Evolutionary conservation across 2,888 invertebrate genomes (phyloP).

Genomic region (Cheilosia grossa): DNA sequence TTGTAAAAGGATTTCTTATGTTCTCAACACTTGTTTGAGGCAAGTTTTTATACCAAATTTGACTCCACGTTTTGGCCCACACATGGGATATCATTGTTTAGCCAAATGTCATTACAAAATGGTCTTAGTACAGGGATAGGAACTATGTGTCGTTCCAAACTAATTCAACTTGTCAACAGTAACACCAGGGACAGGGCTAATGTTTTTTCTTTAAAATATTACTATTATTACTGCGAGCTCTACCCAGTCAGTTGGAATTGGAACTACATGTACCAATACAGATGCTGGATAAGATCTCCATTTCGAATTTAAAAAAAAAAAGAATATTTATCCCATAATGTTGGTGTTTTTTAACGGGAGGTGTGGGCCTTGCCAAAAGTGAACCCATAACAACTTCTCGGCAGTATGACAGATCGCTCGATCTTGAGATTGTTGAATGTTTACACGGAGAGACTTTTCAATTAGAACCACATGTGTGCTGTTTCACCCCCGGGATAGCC

Average conservation of each 20-base stretch:
- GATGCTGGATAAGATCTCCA: constrained; percentile 12
- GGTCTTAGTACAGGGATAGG: too few species aligned
- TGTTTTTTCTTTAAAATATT: neutral
- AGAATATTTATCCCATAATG: constrained; percentile 17
- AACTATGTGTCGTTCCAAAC: neutral
- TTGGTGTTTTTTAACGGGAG: constrained; percentile 14
- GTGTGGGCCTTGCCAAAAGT: constrained; percentile 30
- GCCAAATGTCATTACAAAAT: too few species aligned
- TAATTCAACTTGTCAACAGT: constrained; percentile 24
- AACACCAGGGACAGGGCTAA: constrained; percentile 9
- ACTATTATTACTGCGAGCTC: constrained; percentile 15
- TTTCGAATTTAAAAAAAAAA: neutral
- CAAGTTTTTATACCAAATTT: too few species aligned
- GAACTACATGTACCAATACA: constrained; percentile 20
- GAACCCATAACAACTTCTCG: constrained; percentile 21
- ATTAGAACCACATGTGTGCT: constrained; percentile 58
- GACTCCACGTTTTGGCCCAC: too few species aligned
- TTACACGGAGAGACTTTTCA: constrained; percentile 43
- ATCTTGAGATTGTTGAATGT: constrained; percentile 39
- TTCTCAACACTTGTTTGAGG: too few species aligned
- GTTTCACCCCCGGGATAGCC: constrained; percentile 37
- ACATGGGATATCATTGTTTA: too few species aligned
- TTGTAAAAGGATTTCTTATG: too few species aligned
- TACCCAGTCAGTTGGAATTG: constrained; percentile 30
- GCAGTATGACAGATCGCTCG: constrained; percentile 46